Evolutionary conservation across 2,797 vertebrate species (phyloP).

Genomic region (Oreochromis grahami): DNA sequence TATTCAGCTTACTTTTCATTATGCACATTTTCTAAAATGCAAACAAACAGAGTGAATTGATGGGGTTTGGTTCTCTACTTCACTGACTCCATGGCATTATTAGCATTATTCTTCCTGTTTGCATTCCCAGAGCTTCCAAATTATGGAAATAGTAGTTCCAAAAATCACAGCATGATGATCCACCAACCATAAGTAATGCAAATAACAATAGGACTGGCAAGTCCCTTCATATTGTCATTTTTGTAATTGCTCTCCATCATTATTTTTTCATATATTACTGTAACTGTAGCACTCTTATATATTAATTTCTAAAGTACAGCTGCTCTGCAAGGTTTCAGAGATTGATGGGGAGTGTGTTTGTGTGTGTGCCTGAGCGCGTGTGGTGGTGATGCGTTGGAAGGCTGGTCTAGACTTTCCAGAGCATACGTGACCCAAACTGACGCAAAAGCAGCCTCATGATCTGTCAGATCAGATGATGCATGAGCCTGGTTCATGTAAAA

Average conservation of each 20-base stretch:
- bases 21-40: not conserved
- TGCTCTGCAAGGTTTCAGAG: not conserved
- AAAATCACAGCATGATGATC: not conserved
- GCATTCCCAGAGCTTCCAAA: not conserved
- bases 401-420: not conserved
- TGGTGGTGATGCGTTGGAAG: not conserved
- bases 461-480: not conserved
- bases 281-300: not conserved
- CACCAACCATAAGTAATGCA: not conserved
- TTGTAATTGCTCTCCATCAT: not conserved
- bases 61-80: not conserved
- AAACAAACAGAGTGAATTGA: not conserved
- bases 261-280: not conserved
- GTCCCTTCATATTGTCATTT: not conserved
- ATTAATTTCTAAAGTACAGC: not conserved
- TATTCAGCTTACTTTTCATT: not conserved
- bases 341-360: not conserved
- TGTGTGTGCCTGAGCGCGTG: not conserved
- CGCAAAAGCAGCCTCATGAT: not conserved
- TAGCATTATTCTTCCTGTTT: not conserved
- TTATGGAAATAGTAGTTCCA: not conserved
- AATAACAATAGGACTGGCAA: not conserved
- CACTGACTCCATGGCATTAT: not conserved
- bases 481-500: not conserved
- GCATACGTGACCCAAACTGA: not conserved